Evolutionary conservation across 2,888 invertebrate species (phyloP).

Genomic region (Sinohyriopsis cumingii): DNA sequence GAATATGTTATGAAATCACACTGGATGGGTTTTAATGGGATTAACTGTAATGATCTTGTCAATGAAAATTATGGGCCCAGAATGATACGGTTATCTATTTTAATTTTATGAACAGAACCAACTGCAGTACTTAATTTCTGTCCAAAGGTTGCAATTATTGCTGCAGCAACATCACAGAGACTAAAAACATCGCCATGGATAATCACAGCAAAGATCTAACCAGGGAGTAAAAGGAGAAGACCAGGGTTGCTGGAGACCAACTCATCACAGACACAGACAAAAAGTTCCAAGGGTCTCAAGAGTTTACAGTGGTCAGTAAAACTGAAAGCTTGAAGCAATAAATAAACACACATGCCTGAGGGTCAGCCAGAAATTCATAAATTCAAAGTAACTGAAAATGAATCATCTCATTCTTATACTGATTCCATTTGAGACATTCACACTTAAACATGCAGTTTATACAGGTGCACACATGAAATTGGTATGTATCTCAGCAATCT

Average conservation of each 20-base stretch:
- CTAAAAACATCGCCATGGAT: conserved; percentile 13
- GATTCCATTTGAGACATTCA: too few relatives aligned
- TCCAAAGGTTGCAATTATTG: conserved; percentile 9
- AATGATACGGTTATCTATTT: conserved; percentile 11
- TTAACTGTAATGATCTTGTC: conserved; percentile 14
- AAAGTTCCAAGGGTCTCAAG: too few relatives aligned
- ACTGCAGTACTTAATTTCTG: conserved; percentile 11
- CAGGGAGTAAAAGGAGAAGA: conserved; percentile 15
- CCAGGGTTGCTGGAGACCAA: conserved; percentile 11
- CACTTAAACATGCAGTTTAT: too few relatives aligned
- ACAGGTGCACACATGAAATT: too few relatives aligned
- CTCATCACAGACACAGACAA: neutral
- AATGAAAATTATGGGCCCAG: conserved; percentile 20
- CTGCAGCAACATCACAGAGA: conserved; percentile 12
- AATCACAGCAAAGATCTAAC: conserved; percentile 17
- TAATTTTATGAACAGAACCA: conserved; percentile 13
- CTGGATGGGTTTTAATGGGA: conserved; percentile 11
- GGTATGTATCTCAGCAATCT: too few relatives aligned
- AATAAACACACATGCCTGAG: too few relatives aligned
- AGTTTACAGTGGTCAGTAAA: too few relatives aligned
- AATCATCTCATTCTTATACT: too few relatives aligned
- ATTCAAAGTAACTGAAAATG: too few relatives aligned
- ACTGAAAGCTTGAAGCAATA: too few relatives aligned
- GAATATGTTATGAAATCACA: conserved; percentile 9
- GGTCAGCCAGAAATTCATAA: too few relatives aligned